phyloP scores from a whole-genome alignment of 2,113 vertebrate genomes.

The Bostrychus sinensis region DNA sequence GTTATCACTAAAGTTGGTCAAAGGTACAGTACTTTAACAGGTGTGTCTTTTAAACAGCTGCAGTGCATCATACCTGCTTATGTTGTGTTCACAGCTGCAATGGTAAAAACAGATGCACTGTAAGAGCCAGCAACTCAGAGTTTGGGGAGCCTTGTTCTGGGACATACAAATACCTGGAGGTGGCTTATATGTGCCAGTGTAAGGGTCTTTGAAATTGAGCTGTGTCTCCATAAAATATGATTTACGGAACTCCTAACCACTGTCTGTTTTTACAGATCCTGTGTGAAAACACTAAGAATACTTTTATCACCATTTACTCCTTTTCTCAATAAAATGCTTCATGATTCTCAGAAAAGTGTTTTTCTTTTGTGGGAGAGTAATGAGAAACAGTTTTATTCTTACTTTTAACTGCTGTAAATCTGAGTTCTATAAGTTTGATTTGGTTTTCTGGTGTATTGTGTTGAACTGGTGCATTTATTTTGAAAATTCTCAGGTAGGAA shows the following conservation, averaged over 20 bases:
- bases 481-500: too few relatives aligned
- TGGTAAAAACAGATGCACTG: constrained; percentile 45
- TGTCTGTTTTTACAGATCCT: background rate
- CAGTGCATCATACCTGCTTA: background rate
- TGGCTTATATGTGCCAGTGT: constrained; percentile 47
- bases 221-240: too few relatives aligned
- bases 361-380: too few relatives aligned
- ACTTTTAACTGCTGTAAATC: too few relatives aligned
- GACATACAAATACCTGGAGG: constrained; percentile 65
- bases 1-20: background rate
- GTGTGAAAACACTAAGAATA: background rate
- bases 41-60: background rate
- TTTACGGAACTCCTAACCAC: too few relatives aligned
- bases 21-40: background rate
- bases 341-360: too few relatives aligned
- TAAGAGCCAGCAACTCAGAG: constrained; percentile 3
- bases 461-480: too few relatives aligned
- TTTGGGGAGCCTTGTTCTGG: constrained; percentile 31
- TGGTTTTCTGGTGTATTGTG: too few relatives aligned
- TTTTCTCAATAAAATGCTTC: background rate
- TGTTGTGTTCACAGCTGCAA: constrained; percentile 46
- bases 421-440: too few relatives aligned
- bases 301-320: background rate
- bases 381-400: too few relatives aligned
- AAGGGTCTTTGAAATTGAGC: constrained; percentile 18